Conservation (phyloP, 2,113 vertebrate genomes). For the Spea multiplicata region DNA sequence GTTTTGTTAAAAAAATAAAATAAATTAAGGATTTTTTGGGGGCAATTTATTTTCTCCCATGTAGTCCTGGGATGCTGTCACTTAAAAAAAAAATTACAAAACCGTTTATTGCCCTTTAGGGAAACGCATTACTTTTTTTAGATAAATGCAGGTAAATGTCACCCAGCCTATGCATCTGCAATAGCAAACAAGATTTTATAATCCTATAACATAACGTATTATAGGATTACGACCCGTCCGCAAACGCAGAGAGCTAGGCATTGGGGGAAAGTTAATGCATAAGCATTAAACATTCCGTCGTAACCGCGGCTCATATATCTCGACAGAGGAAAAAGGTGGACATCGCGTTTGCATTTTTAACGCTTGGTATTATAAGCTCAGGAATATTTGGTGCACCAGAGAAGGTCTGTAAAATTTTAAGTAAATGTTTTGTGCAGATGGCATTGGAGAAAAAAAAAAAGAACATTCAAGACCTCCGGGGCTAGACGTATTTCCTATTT, state of each 20-base stretch:
- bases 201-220: neutral
- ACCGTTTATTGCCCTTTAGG: neutral
- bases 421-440: conserved; percentile 44
- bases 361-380: neutral
- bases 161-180: neutral
- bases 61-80: neutral
- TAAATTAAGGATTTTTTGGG: too few species aligned
- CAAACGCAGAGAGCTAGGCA: neutral
- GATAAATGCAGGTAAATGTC: neutral
- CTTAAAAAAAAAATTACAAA: neutral
- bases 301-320: neutral
- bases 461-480: conserved; percentile 50
- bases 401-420: conserved; percentile 49
- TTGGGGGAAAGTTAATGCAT: neutral
- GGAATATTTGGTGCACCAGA: conserved; percentile 33
- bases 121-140: neutral
- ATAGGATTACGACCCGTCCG: neutral
- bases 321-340: neutral
- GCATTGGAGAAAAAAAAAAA: conserved; percentile 21
- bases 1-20: too few species aligned
- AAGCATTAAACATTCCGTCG: neutral
- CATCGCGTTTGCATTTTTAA: neutral
- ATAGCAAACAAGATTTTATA: neutral
- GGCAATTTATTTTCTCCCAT: too few species aligned
- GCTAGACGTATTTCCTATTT: conserved; percentile 46